phyloP scores from a whole-genome alignment of 2,113 vertebrate species.

The Cyrtonyx montezumae region DNA sequence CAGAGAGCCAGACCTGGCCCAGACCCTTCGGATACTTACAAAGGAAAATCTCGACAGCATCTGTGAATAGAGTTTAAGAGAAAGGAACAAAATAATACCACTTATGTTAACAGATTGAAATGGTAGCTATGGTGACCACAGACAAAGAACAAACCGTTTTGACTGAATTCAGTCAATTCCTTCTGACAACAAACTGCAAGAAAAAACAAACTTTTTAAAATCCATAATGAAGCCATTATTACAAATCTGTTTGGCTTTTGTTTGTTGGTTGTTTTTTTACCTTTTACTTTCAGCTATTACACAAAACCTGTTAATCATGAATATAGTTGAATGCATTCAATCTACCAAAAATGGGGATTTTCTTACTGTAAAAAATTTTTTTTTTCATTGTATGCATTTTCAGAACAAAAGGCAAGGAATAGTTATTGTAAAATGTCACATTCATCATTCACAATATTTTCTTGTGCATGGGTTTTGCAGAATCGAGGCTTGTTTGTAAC shows the following conservation, averaged over 20 bases:
- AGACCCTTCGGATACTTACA: background rate
- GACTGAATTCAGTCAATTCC: constrained; percentile 54
- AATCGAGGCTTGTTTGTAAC: constrained; percentile 40
- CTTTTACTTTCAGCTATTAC: constrained; percentile 30
- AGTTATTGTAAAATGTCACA: constrained; percentile 24
- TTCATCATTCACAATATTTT: constrained; percentile 23
- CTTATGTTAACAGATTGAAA: constrained; percentile 73
- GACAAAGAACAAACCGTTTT: constrained; percentile 71
- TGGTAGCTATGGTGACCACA: constrained; percentile 75
- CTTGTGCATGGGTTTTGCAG: constrained; percentile 23
- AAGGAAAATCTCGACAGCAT: constrained; percentile 67
- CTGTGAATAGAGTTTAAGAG: constrained; percentile 68
- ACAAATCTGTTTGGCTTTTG: constrained; percentile 11
- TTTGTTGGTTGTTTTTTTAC: constrained; percentile 25
- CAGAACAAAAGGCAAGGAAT: background rate
- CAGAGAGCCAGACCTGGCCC: constrained; percentile 18
- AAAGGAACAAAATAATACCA: constrained; percentile 71
- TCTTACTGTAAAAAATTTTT: background rate
- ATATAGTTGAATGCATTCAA: background rate
- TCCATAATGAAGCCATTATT: constrained; percentile 35
- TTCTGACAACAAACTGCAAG: constrained; percentile 61
- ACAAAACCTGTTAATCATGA: constrained; percentile 45
- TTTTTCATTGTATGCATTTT: background rate
- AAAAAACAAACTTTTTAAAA: constrained; percentile 65
- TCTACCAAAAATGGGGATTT: background rate